A percentile compares a stretch with the other conserved stretches of the same genome.
phyloP scores from a whole-genome alignment of 2,797 vertebrate genomes.

The Acipenser ruthenus region DNA sequence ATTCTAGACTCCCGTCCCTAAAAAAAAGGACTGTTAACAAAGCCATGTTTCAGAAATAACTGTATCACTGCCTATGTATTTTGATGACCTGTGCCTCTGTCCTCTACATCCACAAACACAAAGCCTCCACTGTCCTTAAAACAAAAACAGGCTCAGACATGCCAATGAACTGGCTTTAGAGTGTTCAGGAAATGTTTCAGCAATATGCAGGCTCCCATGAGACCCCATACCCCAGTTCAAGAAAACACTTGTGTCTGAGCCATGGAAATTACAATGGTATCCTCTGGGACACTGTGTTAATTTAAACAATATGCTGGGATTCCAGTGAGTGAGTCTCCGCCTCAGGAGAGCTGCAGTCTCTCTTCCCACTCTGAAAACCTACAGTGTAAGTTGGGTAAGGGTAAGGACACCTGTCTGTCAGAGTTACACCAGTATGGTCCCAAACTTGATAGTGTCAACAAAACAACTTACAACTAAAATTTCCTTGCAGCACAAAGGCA shows the following conservation, averaged over 20 bases:
- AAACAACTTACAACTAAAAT: too few species aligned
- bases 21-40: neutral
- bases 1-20: neutral
- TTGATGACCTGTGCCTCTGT: constrained; percentile 14
- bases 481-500: too few species aligned
- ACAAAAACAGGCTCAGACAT: constrained; percentile 43
- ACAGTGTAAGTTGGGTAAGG: too few species aligned
- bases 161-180: constrained; percentile 39
- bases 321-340: constrained; percentile 34
- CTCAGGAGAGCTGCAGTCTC: constrained; percentile 20
- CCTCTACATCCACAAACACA: constrained; percentile 36
- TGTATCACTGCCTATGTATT: neutral
- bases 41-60: neutral
- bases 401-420: too few species aligned
- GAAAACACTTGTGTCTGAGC: constrained; percentile 51
- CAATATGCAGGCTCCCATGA: constrained; percentile 51
- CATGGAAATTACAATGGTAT: constrained; percentile 53
- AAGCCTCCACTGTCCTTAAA: constrained; percentile 45
- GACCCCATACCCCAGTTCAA: constrained; percentile 47
- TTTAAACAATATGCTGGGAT: constrained; percentile 55
- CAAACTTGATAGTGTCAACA: too few species aligned
- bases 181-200: constrained; percentile 63
- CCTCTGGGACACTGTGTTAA: constrained; percentile 38
- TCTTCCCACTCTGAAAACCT: too few species aligned
- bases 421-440: too few species aligned